Conservation (phyloP, 2,113 vertebrate species). For the Spilogale gracilis region DNA sequence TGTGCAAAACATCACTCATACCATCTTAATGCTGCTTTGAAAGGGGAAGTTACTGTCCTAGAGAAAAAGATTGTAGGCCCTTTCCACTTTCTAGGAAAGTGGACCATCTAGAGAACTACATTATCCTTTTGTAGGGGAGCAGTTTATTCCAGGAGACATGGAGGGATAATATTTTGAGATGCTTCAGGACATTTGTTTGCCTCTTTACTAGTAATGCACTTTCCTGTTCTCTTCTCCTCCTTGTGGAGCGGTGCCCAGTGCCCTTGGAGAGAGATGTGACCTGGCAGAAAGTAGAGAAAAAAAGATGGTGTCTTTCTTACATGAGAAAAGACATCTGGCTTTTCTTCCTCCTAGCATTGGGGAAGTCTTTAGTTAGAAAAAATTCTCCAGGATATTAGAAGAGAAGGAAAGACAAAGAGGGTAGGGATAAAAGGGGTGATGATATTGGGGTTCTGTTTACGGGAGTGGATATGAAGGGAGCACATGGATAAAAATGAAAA, state of each 20-base stretch:
- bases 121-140: not conserved
- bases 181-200: not conserved
- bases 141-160: not conserved
- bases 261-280: not conserved
- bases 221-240: not conserved
- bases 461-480: not conserved
- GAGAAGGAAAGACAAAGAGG: not conserved
- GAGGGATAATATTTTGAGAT: not conserved
- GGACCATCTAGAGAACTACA: not conserved
- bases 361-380: not conserved
- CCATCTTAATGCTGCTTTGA: not conserved
- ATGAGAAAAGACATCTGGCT: not conserved
- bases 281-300: not conserved
- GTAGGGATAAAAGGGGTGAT: not conserved
- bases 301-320: not conserved
- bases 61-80: not conserved
- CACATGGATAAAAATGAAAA: not conserved
- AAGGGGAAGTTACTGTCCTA: not conserved
- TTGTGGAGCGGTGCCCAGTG: no score
- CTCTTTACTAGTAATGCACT: not conserved
- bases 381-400: not conserved
- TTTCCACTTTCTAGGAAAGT: not conserved
- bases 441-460: not conserved
- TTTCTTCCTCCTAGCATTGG: not conserved
- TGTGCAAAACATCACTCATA: not conserved